These are phyloP conservation scores for Drosophila limbata DNA, from an alignment of 2,888 invertebrate species.

Conservation along the genomic window DNA sequence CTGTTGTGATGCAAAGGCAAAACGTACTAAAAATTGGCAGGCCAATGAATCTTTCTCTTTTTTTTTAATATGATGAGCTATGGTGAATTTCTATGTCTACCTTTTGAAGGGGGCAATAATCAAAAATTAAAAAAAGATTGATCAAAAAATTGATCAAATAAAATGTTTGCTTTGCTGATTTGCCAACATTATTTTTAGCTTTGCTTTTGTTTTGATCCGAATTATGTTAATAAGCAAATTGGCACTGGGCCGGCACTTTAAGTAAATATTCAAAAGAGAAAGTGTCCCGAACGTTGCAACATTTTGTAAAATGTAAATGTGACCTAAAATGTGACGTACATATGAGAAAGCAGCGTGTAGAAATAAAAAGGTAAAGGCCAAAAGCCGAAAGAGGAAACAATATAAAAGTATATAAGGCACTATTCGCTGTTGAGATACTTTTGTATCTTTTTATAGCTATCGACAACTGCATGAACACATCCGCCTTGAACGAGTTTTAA, in stretches of 20 bases:
- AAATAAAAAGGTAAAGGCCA: constrained; percentile 31
- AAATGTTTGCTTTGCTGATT: constrained; percentile 13
- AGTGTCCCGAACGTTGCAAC: constrained; percentile 64
- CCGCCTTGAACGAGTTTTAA: constrained; percentile 25
- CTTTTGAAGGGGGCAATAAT: constrained; percentile 19
- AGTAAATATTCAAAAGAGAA: constrained; percentile 63
- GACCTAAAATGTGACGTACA: constrained; percentile 51
- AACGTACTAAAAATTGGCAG: constrained; percentile 44
- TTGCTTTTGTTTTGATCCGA: constrained; percentile 47
- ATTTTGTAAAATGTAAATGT: constrained; percentile 63
- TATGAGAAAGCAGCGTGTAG: constrained; percentile 49
- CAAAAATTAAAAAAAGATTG: constrained; percentile 18
- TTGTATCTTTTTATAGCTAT: constrained; percentile 47
- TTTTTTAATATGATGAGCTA: constrained; percentile 10
- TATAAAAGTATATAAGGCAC: constrained; percentile 4
- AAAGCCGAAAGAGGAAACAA: constrained; percentile 36
- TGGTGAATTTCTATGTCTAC: constrained; percentile 50
- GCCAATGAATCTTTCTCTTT: constrained; percentile 30
- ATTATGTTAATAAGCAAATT: constrained; percentile 37
- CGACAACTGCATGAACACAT: constrained; percentile 33
- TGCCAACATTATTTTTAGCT: constrained; percentile 22
- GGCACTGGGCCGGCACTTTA: constrained; percentile 18
- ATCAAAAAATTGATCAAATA: constrained; percentile 24
- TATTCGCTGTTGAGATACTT: constrained; percentile 38
- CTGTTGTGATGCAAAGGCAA: constrained; percentile 58